Percentiles rank a stretch among this genome's conserved stretches.
Conservation (phyloP, 2,113 vertebrate genomes). For the Bos javanicus region DNA sequence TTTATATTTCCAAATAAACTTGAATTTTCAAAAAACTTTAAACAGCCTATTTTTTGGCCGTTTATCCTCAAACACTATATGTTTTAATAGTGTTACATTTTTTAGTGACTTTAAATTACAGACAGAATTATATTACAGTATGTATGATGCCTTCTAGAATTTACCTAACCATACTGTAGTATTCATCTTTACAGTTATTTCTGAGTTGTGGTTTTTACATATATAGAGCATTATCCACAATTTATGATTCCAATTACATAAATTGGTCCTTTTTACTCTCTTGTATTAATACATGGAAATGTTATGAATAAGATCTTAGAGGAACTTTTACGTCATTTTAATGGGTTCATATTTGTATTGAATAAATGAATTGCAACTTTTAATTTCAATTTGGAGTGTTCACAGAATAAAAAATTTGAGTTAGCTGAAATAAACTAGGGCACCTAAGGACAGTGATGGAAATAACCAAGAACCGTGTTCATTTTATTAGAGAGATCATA, state of each 20-base stretch:
- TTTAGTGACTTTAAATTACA: constrained; percentile 35
- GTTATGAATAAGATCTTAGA: constrained; percentile 58
- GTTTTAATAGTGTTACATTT: constrained; percentile 26
- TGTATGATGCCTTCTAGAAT: constrained; percentile 36
- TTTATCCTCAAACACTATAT: constrained; percentile 27
- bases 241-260: constrained; percentile 47
- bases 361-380: constrained; percentile 59
- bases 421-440: constrained; percentile 43
- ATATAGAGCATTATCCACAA: background rate
- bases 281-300: constrained; percentile 39
- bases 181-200: constrained; percentile 58
- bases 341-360: constrained; percentile 44
- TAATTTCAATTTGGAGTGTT: constrained; percentile 51
- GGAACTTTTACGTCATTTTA: constrained; percentile 63
- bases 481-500: constrained; percentile 52
- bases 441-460: background rate
- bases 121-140: background rate
- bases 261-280: constrained; percentile 41
- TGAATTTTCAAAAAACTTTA: constrained; percentile 15
- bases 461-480: constrained; percentile 36
- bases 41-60: constrained; percentile 1
- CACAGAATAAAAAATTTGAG: constrained; percentile 49
- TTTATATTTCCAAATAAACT: constrained; percentile 52
- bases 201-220: constrained; percentile 41
- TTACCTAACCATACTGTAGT: constrained; percentile 8